These are phyloP conservation scores for Drosophila emarginata DNA, from an alignment of 2,888 invertebrate species.

Conservation along the genomic window DNA sequence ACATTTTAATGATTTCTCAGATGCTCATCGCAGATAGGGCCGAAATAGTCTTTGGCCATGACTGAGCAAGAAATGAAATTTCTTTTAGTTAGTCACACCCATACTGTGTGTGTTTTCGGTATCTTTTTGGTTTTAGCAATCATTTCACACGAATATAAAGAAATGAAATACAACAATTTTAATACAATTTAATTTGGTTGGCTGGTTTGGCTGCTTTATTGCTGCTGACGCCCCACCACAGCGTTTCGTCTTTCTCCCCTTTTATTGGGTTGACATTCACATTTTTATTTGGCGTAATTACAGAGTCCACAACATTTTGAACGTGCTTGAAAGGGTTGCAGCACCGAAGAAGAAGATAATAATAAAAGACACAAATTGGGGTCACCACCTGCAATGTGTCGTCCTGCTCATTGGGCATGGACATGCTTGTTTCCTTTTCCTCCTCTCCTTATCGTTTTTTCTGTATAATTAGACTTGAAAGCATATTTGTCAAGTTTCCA, in stretches of 20 bases:
- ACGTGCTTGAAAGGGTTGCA: slow-evolving; percentile 61
- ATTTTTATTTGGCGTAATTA: slow-evolving; percentile 70
- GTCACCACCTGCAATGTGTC: slow-evolving; percentile 42
- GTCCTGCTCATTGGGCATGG: slow-evolving; percentile 56
- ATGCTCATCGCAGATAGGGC: slow-evolving; percentile 53
- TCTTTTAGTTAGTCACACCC: slow-evolving; percentile 58
- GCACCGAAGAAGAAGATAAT: not conserved
- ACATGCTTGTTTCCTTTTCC: slow-evolving; percentile 38
- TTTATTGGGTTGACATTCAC: slow-evolving; percentile 67
- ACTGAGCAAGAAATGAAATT: slow-evolving; percentile 29
- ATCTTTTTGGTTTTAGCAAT: slow-evolving; percentile 42
- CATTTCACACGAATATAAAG: slow-evolving; percentile 59
- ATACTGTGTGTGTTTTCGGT: slow-evolving; percentile 33
- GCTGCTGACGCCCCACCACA: not conserved
- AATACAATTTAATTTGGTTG: slow-evolving; percentile 70
- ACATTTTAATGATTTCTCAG: slow-evolving; percentile 30
- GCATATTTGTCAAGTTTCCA: slow-evolving; percentile 72
- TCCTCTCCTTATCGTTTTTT: slow-evolving; percentile 1
- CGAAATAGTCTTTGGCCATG: slow-evolving; percentile 17
- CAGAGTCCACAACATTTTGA: slow-evolving; percentile 31
- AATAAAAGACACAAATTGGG: slow-evolving; percentile 47
- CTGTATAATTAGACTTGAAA: slow-evolving; percentile 73
- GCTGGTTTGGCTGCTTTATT: slow-evolving; percentile 40
- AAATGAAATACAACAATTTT: slow-evolving; percentile 49
- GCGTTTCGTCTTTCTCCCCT: not conserved